A percentile compares a stretch with the other conserved stretches of the same genome.
These are phyloP conservation scores for Atrina japonica DNA, from an alignment of 2,888 invertebrate genomes.

Conservation along the genomic window DNA sequence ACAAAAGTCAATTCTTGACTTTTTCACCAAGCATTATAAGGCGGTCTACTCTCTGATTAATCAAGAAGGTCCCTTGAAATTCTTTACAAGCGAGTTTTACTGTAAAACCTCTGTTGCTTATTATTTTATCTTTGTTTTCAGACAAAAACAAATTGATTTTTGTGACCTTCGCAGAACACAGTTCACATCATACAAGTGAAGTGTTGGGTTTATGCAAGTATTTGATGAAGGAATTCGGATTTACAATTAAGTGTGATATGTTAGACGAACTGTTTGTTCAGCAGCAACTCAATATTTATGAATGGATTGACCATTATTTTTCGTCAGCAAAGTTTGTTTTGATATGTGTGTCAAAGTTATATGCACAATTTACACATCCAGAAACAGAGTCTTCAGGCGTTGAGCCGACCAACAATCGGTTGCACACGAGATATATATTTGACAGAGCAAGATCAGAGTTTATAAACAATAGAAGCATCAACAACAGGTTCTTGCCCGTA, in stretches of 20 bases:
- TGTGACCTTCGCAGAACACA: conserved; percentile 25
- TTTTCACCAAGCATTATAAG: no score
- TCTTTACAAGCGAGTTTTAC: no score
- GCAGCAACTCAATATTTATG: conserved; percentile 9
- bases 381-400: not conserved
- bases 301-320: conserved; percentile 29
- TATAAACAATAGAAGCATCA: conserved; percentile 12
- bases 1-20: no score
- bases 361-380: conserved; percentile 10
- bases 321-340: conserved; percentile 8
- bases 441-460: conserved; percentile 28
- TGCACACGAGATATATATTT: conserved; percentile 36
- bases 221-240: conserved; percentile 19
- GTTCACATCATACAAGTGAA: conserved; percentile 14
- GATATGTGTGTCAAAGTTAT: conserved; percentile 29
- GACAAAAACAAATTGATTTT: conserved; percentile 9
- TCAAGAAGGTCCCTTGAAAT: no score
- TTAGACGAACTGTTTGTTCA: conserved; percentile 17
- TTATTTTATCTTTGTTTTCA: conserved; percentile 7
- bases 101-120: no score
- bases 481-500: conserved; percentile 27
- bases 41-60: no score
- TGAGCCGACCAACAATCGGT: conserved; percentile 17
- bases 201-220: conserved; percentile 9
- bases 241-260: conserved; percentile 31